Conservation (phyloP, 2,797 vertebrate species). For the Cirrhinus molitorella region DNA sequence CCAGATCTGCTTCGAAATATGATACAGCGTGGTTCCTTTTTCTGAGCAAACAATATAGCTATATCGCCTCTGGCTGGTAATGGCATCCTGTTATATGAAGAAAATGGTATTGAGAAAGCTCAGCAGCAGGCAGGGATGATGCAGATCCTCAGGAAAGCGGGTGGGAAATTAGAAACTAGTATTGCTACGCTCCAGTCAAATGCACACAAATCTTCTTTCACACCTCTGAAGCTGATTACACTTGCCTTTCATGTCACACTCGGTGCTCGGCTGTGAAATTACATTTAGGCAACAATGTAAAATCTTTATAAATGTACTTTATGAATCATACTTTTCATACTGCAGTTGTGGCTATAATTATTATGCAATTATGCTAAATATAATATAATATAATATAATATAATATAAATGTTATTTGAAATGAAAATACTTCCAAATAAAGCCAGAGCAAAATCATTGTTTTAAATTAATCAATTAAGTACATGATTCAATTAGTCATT, state of each 20-base stretch:
- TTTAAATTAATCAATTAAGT: background rate
- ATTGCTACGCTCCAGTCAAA: slow-evolving; percentile 16
- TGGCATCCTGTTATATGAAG: slow-evolving; percentile 25
- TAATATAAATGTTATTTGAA: too few species aligned
- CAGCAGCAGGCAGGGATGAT: slow-evolving; percentile 2
- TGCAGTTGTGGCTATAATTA: background rate
- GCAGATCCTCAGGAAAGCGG: background rate
- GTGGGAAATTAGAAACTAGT: slow-evolving; percentile 30
- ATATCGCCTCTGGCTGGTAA: slow-evolving; percentile 1
- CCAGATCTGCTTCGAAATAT: background rate
- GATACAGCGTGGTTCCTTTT: slow-evolving; percentile 23
- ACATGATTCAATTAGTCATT: background rate
- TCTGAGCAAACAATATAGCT: slow-evolving; percentile 22
- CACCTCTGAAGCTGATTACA: slow-evolving; percentile 33
- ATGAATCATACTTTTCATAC: slow-evolving; percentile 6
- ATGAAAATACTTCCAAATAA: background rate
- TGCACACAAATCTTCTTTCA: slow-evolving; percentile 41
- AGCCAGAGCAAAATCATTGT: background rate
- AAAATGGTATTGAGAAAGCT: slow-evolving; percentile 21
- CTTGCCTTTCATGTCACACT: slow-evolving; percentile 42
- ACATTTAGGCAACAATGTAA: slow-evolving; percentile 37
- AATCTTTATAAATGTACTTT: slow-evolving; percentile 12
- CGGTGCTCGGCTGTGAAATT: slow-evolving; percentile 22
- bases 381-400: background rate
- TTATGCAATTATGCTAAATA: background rate